Conservation (phyloP, 1,140 invertebrate species). For the Drosophila insularis region DNA sequence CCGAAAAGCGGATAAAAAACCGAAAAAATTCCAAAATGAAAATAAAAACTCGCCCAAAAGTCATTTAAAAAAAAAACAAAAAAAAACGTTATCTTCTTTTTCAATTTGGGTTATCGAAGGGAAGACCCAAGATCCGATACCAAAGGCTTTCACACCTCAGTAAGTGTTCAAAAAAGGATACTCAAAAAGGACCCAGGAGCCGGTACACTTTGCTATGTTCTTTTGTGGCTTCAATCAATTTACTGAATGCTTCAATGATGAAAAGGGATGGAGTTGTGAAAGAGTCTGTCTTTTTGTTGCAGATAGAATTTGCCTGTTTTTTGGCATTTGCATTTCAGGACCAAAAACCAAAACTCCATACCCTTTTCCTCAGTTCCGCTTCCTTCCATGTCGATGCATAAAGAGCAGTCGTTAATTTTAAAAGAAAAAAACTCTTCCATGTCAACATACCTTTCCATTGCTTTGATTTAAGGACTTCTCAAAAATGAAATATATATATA, state of each 20-base stretch:
- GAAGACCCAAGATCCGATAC: constrained; percentile 40
- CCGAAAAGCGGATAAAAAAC: constrained; percentile 11
- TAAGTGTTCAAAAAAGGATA: neutral
- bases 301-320: neutral
- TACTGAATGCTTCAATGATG: neutral
- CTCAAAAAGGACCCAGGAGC: neutral
- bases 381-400: neutral
- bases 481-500: neutral
- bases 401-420: neutral
- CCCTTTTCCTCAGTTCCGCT: too few species aligned
- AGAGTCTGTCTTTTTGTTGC: constrained; percentile 9
- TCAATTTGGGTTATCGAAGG: constrained; percentile 13
- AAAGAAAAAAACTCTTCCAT: too few species aligned
- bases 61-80: constrained; percentile 37
- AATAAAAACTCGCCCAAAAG: constrained; percentile 51
- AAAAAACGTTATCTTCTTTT: constrained; percentile 5
- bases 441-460: too few species aligned
- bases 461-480: too few species aligned
- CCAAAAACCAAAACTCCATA: constrained; percentile 18
- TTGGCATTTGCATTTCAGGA: constrained; percentile 54
- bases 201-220: neutral
- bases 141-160: constrained; percentile 43
- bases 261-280: neutral
- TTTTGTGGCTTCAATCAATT: constrained; percentile 18
- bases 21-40: constrained; percentile 44